Evolutionary conservation across 2,113 vertebrate species (phyloP), one percentile per base, ranked within the genome.

Genomic region (Gallinago paraguaiae): DNA sequence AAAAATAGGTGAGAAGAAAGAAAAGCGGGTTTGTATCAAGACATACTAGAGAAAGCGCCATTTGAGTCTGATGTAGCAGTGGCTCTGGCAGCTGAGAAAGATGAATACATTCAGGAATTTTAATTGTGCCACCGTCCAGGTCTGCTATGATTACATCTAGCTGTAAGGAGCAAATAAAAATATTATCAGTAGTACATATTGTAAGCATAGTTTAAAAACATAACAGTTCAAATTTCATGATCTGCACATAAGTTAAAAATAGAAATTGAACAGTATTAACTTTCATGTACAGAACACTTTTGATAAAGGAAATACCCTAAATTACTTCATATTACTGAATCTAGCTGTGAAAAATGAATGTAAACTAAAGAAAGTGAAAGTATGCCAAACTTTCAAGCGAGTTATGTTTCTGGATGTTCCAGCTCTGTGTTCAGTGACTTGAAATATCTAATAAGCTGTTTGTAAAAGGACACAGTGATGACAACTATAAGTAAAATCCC

Each of bases 111-210:
- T 99, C 99, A 35, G 99, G 99, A 96, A 99, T 98, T 98, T 99
- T 99, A 97, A 99, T 99, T 82, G 99, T 99, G 95, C 99, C 99
- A 95, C 99, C 99, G 95, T 99, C 99, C 97, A 99, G 97, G 97
- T 99, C 99, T 82, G 99, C 99, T 95, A 99, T 99, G 95, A 99
- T 99, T 93, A 99, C 99, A 97, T 99, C 99, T 97, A 99, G 98
- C 99, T 99, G 96, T 63, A 96, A 96, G 60, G 93, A 41, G 97
- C 12, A 92, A 72, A 88, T 7, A 94, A 65, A 96, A 4, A 56
- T 18, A 48, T 50, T 35, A 89, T 50, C 14, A 8, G 68, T 50
- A 67, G 39, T 17, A 18, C 23, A 82, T 24, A 30, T 9, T 43
- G 37, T 12, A 8, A 91, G 46, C 11, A 41, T 0, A 76, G 69